Conservation (phyloP, 64 coral and sea anemone genomes). For the Stylophora pistillata region DNA sequence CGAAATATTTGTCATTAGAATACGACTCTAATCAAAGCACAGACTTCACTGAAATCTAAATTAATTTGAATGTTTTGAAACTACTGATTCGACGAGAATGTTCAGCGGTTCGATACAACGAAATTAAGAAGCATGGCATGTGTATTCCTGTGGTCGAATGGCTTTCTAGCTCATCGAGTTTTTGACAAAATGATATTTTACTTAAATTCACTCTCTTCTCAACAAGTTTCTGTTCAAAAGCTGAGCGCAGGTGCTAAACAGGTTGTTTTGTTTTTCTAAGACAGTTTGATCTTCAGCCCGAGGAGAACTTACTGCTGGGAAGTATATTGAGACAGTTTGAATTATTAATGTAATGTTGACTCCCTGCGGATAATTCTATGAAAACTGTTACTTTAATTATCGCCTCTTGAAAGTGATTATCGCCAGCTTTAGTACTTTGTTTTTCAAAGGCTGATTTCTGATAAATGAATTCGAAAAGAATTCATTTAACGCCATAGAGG, state of each 20-base stretch:
- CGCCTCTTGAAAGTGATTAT: neutral
- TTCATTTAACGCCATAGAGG: no score
- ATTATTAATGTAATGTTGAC: slow-evolving; percentile 18
- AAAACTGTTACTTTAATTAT: slow-evolving; percentile 56
- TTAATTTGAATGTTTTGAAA: neutral
- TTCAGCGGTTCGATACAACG: neutral
- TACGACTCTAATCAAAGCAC: no score
- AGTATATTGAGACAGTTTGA: slow-evolving; percentile 12
- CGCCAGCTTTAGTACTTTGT: neutral
- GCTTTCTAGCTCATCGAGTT: slow-evolving; percentile 29
- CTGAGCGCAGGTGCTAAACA: neutral
- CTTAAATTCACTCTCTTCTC: slow-evolving; percentile 3
- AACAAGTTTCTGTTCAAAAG: slow-evolving; percentile 15
- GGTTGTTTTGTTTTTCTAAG: slow-evolving; percentile 13
- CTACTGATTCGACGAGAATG: neutral
- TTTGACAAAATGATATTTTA: slow-evolving; percentile 50
- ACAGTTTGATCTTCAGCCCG: slow-evolving; percentile 30
- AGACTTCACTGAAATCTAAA: no score
- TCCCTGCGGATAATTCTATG: slow-evolving; percentile 29
- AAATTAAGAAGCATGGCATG: neutral
- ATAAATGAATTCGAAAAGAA: neutral
- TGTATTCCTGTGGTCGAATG: slow-evolving; percentile 12
- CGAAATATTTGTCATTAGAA: neutral
- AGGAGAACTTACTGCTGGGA: neutral
- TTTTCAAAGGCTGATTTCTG: neutral